Evolutionary conservation across 2,113 vertebrate species (phyloP).

Genomic region (Pagrus major): DNA sequence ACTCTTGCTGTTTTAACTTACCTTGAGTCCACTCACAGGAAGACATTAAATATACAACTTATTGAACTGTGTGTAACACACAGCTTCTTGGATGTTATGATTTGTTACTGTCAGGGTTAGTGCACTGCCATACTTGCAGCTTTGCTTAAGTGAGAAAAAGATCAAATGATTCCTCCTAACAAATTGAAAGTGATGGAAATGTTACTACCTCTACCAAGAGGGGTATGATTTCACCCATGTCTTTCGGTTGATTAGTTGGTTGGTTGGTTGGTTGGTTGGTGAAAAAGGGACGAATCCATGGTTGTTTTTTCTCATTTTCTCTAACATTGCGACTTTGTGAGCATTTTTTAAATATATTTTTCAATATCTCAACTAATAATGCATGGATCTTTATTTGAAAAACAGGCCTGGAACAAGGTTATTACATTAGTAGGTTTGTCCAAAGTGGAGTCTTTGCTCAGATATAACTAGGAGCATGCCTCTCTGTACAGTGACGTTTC

Average conservation of each 20-base stretch:
- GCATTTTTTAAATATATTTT: no score
- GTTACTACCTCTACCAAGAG: no score
- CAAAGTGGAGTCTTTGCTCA: background rate
- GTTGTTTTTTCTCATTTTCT: no score
- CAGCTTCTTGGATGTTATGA: background rate
- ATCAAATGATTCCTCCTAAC: background rate
- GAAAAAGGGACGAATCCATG: no score
- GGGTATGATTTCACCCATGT: no score
- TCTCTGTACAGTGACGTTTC: background rate
- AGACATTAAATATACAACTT: conserved; percentile 32
- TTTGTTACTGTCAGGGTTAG: background rate
- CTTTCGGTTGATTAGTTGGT: no score
- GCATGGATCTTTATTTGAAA: no score
- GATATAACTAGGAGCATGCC: background rate
- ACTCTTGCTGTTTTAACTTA: conserved; percentile 30
- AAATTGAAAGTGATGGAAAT: background rate
- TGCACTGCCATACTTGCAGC: background rate
- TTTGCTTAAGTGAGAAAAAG: background rate
- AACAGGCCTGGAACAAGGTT: background rate
- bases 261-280: no score
- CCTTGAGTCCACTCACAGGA: conserved; percentile 23
- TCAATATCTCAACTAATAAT: no score
- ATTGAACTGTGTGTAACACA: conserved; percentile 6
- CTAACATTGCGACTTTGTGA: no score
- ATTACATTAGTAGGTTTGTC: background rate